Evolutionary conservation across 2,113 vertebrate genomes (phyloP).

Genomic region (Furnarius figulus): DNA sequence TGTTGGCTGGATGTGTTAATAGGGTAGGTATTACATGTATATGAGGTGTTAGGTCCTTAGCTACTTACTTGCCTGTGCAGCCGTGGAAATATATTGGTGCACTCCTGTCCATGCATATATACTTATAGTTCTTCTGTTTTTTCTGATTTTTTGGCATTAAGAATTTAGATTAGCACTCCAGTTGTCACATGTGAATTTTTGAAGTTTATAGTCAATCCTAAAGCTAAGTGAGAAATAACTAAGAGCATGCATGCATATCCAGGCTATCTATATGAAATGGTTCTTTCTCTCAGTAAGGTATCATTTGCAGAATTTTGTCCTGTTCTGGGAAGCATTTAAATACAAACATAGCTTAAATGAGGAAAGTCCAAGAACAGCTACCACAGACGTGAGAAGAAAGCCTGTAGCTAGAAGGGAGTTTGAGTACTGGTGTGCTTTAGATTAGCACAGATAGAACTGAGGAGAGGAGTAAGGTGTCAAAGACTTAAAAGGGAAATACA

Average conservation of each 20-base stretch:
- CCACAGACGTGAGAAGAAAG: not conserved
- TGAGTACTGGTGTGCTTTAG: not conserved
- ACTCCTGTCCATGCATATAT: not conserved
- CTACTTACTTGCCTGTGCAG: not conserved
- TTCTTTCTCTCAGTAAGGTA: not conserved
- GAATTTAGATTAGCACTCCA: not conserved
- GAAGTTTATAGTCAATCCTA: not conserved
- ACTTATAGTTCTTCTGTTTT: not conserved
- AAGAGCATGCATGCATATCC: accelerated
- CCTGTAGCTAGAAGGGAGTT: not conserved
- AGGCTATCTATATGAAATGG: not conserved
- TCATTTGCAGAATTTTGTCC: not conserved
- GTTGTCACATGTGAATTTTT: not conserved
- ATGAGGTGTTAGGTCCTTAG: constrained; percentile 17
- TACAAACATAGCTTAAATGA: not conserved
- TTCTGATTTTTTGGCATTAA: not conserved
- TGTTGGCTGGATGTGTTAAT: constrained; percentile 30
- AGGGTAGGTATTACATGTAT: not conserved
- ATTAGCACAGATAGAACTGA: not conserved
- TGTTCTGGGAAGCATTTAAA: not conserved
- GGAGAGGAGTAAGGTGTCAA: not conserved
- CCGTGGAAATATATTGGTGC: not conserved
- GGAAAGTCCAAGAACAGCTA: not conserved
- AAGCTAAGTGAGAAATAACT: not conserved
- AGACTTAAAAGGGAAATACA: not conserved